A percentile compares a stretch with the other conserved stretches of the same genome.
These are phyloP conservation scores for Lucilia cuprina DNA, from an alignment of 1,140 invertebrate genomes.

Conservation along the genomic window DNA sequence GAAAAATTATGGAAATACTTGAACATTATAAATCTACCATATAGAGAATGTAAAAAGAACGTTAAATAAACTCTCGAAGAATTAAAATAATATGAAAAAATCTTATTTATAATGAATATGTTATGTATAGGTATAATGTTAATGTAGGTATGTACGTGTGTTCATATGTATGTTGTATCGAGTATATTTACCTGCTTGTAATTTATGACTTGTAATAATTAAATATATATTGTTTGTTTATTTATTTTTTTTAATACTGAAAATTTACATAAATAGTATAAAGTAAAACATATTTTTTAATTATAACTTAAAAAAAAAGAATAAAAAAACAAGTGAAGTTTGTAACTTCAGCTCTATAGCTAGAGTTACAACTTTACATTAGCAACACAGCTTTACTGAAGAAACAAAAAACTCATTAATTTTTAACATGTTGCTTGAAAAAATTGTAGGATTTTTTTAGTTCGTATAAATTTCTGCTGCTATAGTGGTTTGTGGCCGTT, in stretches of 20 bases:
- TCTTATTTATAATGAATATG: neutral
- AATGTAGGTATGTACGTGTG: no score
- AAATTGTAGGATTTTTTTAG: slow-evolving; percentile 17
- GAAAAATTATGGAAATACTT: no score
- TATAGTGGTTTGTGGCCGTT: neutral
- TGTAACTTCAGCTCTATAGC: neutral
- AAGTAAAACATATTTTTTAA: neutral
- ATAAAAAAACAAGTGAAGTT: neutral
- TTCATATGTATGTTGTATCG: no score
- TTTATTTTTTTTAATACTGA: neutral
- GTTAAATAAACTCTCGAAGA: neutral
- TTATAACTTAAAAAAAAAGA: neutral
- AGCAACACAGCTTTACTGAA: neutral
- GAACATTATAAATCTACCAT: no score
- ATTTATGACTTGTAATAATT: slow-evolving; percentile 32
- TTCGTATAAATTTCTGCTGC: neutral
- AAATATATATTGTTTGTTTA: slow-evolving; percentile 20
- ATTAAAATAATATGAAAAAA: slow-evolving; percentile 16
- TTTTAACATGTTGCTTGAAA: neutral
- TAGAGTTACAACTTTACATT: neutral
- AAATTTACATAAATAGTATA: slow-evolving; percentile 7
- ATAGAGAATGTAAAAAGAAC: neutral
- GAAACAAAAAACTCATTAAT: neutral
- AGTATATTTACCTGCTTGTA: slow-evolving; percentile 1
- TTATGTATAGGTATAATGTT: no score